Conservation (phyloP, 2,888 invertebrate genomes). For the Lasioglossum lativentre region DNA sequence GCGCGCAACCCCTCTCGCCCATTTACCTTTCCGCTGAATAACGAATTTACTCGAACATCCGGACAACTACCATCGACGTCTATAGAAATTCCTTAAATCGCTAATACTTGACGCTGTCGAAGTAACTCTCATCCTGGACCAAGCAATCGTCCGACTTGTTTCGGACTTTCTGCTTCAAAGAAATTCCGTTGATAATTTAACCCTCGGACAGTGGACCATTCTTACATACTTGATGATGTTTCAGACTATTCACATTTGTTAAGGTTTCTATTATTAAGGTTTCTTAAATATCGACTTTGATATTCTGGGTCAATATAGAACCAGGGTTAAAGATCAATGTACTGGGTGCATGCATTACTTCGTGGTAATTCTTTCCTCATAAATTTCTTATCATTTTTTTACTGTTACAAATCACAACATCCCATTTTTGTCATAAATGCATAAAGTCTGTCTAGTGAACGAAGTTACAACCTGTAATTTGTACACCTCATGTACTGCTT, state of each 20-base stretch:
- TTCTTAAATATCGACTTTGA: no score
- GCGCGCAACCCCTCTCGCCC: background rate
- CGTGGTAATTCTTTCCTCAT: no score
- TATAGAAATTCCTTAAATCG: background rate
- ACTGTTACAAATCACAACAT: no score
- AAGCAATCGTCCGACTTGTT: background rate
- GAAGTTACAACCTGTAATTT: background rate
- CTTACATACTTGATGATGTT: background rate
- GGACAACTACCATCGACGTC: background rate
- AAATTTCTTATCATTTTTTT: no score
- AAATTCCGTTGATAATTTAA: background rate
- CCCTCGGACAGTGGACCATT: background rate
- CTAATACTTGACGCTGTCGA: background rate
- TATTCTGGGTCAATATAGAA: no score
- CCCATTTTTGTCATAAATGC: no score
- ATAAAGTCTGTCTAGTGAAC: no score
- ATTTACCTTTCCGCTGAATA: background rate
- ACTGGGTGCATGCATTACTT: no score
- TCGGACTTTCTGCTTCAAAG: background rate
- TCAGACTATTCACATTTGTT: no score
- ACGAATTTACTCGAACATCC: slow-evolving; percentile 7
- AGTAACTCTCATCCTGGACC: background rate
- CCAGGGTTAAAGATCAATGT: no score
- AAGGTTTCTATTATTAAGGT: no score
- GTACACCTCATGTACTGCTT: background rate